Percentiles rank a stretch among this genome's conserved stretches.
Conservation (phyloP, 2,888 invertebrate species). For the Stenichneumon culpator region DNA sequence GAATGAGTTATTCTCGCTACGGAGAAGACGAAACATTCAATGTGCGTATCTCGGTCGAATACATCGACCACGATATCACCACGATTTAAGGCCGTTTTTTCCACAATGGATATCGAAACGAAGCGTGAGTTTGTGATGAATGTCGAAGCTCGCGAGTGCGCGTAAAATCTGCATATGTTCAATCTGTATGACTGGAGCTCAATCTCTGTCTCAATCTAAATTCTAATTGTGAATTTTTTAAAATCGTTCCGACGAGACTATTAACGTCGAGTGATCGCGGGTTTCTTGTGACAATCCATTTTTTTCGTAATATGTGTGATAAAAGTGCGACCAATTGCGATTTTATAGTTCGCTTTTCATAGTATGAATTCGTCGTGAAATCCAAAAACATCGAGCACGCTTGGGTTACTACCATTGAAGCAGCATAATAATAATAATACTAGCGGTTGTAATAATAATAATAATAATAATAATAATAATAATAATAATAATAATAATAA, state of each 20-base stretch:
- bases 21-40: background rate
- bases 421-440: background rate
- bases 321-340: background rate
- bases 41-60: background rate
- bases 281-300: background rate
- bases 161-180: background rate
- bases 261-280: background rate
- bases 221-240: background rate
- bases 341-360: background rate
- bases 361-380: background rate
- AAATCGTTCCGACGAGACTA: background rate
- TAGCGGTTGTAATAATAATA: background rate
- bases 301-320: background rate
- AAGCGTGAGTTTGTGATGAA: constrained; percentile 4
- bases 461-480: constrained; percentile 18
- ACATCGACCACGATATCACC: background rate
- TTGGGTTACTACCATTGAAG: constrained; percentile 10
- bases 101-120: background rate
- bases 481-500: background rate
- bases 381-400: constrained; percentile 8
- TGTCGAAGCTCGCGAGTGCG: constrained; percentile 33
- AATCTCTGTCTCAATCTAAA: background rate
- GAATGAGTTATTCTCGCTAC: background rate
- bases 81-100: background rate
- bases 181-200: background rate